A percentile compares a stretch with the other conserved stretches of the same genome.
Evolutionary conservation across 2,888 invertebrate genomes (phyloP).

Genomic region (Rhaphigaster nebulosa): DNA sequence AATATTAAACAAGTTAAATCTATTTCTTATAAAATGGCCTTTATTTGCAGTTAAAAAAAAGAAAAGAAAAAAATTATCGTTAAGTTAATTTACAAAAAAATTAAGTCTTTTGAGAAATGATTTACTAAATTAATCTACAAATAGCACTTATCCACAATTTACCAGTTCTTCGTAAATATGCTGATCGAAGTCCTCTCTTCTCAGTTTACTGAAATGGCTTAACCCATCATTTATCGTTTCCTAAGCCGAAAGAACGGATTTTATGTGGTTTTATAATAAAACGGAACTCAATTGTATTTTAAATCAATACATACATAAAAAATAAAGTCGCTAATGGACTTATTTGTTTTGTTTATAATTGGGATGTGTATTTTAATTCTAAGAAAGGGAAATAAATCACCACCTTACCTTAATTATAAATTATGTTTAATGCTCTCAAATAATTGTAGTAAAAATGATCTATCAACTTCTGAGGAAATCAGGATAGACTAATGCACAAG

Average conservation of each 20-base stretch:
- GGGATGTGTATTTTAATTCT: slow-evolving; percentile 54
- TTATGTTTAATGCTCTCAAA: slow-evolving; percentile 55
- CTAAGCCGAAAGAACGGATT: slow-evolving; percentile 64
- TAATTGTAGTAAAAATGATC: slow-evolving; percentile 57
- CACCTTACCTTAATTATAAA: slow-evolving; percentile 57
- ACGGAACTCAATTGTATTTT: slow-evolving; percentile 52
- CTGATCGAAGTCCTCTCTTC: slow-evolving; percentile 62
- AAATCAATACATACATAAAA: slow-evolving; percentile 45
- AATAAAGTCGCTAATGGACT: slow-evolving; percentile 19
- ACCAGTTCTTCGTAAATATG: slow-evolving; percentile 56
- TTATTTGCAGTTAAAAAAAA: slow-evolving; percentile 54
- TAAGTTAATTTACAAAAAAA: slow-evolving; percentile 25
- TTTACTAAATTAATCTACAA: slow-evolving; percentile 57
- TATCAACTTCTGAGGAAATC: slow-evolving; percentile 56
- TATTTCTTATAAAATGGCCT: slow-evolving; percentile 44
- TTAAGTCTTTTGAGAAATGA: slow-evolving; percentile 37
- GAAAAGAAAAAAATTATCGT: slow-evolving; percentile 39
- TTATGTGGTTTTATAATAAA: slow-evolving; percentile 61
- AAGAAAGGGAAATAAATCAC: slow-evolving; percentile 59
- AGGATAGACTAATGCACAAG: slow-evolving; percentile 56
- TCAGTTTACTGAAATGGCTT: slow-evolving; percentile 62
- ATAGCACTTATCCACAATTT: slow-evolving; percentile 58
- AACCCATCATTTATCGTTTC: slow-evolving; percentile 62
- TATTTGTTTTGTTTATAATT: slow-evolving; percentile 41
- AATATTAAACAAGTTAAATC: slow-evolving; percentile 21